Percentiles rank a stretch among this genome's conserved stretches.
Evolutionary conservation across 2,797 vertebrate genomes (phyloP).

Genomic region (Cryptoprocta ferox): DNA sequence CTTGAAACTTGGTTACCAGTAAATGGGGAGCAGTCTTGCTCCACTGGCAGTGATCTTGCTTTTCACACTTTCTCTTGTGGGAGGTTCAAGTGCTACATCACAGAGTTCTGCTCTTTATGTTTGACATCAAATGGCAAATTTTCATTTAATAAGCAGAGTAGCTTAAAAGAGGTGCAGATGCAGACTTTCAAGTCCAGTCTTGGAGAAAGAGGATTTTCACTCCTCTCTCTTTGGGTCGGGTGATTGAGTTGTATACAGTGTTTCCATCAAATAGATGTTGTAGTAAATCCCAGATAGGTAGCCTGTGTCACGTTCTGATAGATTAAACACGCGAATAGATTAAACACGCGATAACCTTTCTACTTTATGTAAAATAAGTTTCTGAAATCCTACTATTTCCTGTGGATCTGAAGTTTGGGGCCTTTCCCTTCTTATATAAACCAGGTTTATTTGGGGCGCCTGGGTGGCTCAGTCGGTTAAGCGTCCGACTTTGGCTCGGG

Average conservation of each 20-base stretch:
- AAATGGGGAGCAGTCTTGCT: slow-evolving; percentile 61
- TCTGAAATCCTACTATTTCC: not conserved
- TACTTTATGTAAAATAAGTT: not conserved
- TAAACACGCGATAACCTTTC: not conserved
- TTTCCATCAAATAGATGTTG: not conserved
- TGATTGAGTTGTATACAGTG: not conserved
- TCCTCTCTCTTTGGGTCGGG: not conserved
- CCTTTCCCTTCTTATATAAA: not conserved
- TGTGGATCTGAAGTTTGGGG: not conserved
- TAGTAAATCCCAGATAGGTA: not conserved
- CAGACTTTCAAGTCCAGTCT: not conserved
- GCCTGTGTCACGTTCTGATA: not conserved
- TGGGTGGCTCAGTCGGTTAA: too few species aligned
- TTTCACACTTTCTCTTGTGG: slow-evolving; percentile 67
- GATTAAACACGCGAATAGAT: not conserved
- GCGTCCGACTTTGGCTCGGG: too few species aligned
- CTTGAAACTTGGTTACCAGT: not conserved
- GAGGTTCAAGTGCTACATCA: slow-evolving; percentile 81
- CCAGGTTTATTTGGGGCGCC: not conserved
- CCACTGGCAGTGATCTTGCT: slow-evolving; percentile 74
- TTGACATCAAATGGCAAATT: slow-evolving; percentile 57
- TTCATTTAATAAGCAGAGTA: slow-evolving; percentile 58
- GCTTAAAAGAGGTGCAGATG: slow-evolving; percentile 14
- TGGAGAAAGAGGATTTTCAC: not conserved
- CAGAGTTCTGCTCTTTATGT: slow-evolving; percentile 49